Percentiles rank a stretch among this genome's conserved stretches.
Conservation (phyloP, 2,797 vertebrate species). For the Phalanger gymnotis region DNA sequence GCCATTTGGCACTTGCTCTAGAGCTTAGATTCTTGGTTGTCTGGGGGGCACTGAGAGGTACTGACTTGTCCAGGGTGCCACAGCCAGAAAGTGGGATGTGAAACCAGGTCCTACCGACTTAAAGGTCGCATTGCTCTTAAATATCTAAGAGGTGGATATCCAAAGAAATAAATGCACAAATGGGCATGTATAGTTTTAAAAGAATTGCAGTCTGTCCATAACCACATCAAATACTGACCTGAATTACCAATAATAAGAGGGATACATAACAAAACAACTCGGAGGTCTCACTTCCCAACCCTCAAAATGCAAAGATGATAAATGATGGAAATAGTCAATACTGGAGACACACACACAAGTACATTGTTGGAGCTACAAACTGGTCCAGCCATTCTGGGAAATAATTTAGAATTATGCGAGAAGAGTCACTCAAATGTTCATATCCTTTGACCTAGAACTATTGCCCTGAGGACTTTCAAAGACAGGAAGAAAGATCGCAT, state of each 20-base stretch:
- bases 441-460: neutral
- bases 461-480: neutral
- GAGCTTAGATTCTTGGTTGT: neutral
- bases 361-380: neutral
- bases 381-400: neutral
- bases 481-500: neutral
- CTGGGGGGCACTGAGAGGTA: neutral
- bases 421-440: neutral
- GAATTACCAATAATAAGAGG: neutral
- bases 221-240: neutral
- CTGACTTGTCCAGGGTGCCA: neutral
- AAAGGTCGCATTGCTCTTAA: neutral
- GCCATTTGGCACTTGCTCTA: neutral
- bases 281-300: neutral
- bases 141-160: neutral
- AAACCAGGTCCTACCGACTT: neutral
- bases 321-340: neutral
- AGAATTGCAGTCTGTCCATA: neutral
- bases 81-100: neutral
- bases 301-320: neutral
- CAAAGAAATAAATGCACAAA: neutral
- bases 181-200: neutral
- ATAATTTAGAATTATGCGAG: neutral
- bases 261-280: neutral
- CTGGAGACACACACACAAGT: neutral